A percentile compares a stretch with the other conserved stretches of the same genome.
Evolutionary conservation across 2,113 vertebrate genomes (phyloP).

Genomic region (Lanius ludovicianus): DNA sequence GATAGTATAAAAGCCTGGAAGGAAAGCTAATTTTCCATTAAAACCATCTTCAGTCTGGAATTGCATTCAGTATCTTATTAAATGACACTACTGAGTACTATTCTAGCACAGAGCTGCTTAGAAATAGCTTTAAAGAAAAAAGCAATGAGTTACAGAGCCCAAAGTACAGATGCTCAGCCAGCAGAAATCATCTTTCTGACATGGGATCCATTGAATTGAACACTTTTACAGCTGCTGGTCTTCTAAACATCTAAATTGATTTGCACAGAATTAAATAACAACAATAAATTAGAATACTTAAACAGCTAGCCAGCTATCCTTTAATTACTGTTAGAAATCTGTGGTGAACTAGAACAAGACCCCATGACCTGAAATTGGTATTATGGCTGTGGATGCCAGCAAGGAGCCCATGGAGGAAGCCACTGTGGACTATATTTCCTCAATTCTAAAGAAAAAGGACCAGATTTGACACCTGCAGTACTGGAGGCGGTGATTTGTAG

Average conservation of each 20-base stretch:
- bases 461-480: neutral
- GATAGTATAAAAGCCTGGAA: neutral
- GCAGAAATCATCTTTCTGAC: neutral
- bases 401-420: neutral
- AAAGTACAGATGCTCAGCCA: neutral
- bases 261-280: neutral
- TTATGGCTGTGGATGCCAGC: neutral
- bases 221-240: neutral
- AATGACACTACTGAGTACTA: neutral
- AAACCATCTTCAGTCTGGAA: neutral
- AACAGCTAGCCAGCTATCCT: neutral
- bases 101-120: neutral
- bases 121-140: neutral
- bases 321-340: neutral
- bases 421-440: neutral
- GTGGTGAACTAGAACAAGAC: neutral
- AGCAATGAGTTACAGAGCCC: neutral
- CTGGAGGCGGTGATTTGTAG: neutral
- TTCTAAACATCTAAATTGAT: neutral
- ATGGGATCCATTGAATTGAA: neutral
- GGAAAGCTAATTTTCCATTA: neutral
- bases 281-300: neutral
- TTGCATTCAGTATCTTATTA: neutral
- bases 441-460: neutral
- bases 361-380: neutral